These are phyloP conservation scores for Cygnus atratus DNA, from an alignment of 2,113 vertebrate species.

Conservation along the genomic window DNA sequence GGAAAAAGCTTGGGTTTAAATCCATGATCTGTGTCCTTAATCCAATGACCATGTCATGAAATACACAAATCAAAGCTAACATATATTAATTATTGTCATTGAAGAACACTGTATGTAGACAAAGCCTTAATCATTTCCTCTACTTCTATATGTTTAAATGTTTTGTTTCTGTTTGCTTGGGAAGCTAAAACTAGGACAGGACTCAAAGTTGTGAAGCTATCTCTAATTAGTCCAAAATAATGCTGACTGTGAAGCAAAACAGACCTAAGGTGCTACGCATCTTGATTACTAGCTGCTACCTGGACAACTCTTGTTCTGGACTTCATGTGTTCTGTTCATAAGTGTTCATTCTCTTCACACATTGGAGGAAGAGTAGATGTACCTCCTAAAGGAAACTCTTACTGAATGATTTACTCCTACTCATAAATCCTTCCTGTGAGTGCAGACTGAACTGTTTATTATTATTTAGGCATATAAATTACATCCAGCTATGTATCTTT, in stretches of 20 bases:
- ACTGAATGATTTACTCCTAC: not conserved
- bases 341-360: not conserved
- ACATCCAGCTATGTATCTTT: slow-evolving; percentile 2
- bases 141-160: not conserved
- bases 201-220: not conserved
- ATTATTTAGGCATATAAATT: slow-evolving; percentile 13
- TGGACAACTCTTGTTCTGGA: not conserved
- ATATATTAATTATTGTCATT: not conserved
- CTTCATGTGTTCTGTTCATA: not conserved
- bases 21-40: not conserved
- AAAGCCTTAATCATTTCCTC: not conserved
- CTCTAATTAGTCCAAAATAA: not conserved
- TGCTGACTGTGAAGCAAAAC: not conserved
- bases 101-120: not conserved
- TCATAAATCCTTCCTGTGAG: not conserved
- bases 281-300: not conserved
- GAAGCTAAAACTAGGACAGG: not conserved
- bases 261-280: not conserved
- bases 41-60: not conserved
- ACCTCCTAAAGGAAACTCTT: not conserved
- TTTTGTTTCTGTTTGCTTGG: not conserved
- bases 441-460: slow-evolving; percentile 28
- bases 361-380: not conserved
- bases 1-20: not conserved
- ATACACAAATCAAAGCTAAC: not conserved